These are phyloP conservation scores for Montipora capricornis DNA, from an alignment of 64 coral and sea anemone genomes.

Conservation along the genomic window DNA sequence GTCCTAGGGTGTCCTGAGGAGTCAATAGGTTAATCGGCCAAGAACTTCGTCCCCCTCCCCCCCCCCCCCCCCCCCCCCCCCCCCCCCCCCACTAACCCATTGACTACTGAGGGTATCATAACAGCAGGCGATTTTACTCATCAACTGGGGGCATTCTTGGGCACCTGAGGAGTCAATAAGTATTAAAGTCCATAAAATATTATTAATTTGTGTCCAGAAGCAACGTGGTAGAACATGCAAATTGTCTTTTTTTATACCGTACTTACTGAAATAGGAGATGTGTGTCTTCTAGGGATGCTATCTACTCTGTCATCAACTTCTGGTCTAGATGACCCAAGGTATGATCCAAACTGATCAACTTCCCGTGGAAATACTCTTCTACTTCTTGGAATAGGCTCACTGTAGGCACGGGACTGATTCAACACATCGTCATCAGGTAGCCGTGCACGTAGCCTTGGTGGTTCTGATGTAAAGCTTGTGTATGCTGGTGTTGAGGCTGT, in stretches of 20 bases:
- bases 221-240: background rate
- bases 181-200: no score
- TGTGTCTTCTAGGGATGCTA: constrained; percentile 39
- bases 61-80: no score
- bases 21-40: no score
- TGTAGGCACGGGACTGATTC: constrained; percentile 88
- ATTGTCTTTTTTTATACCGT: background rate
- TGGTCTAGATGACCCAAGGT: constrained; percentile 58
- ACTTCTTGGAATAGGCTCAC: constrained; percentile 81
- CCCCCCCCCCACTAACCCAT: no score
- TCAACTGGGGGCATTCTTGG: no score
- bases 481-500: constrained; percentile 81
- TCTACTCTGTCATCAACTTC: constrained; percentile 88
- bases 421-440: constrained; percentile 56
- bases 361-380: constrained; percentile 68
- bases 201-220: no score
- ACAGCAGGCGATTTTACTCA: no score
- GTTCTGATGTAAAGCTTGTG: constrained; percentile 73
- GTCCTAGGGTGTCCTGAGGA: no score
- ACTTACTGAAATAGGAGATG: constrained; percentile 78
- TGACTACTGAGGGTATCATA: no score
- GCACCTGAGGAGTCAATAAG: no score
- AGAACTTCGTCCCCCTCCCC: no score
- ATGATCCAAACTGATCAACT: constrained; percentile 40
- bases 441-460: constrained; percentile 60